Conservation (phyloP, 2,888 invertebrate species). For the Pheosia tremula region DNA sequence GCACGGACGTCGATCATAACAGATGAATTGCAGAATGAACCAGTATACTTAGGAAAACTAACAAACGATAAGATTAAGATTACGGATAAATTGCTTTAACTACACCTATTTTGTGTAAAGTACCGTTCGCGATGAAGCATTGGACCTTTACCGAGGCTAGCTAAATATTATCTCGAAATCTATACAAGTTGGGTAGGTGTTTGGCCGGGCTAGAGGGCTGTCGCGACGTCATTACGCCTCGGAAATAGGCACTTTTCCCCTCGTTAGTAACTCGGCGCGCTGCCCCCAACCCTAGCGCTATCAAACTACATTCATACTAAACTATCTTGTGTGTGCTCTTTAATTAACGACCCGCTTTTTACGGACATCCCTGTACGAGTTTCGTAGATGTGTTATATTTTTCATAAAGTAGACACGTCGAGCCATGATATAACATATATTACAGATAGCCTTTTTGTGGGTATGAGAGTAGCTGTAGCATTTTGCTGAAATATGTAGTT, state of each 20-base stretch:
- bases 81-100: constrained; percentile 11
- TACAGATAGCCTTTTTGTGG: too few species aligned
- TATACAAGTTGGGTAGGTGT: constrained; percentile 42
- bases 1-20: too few species aligned
- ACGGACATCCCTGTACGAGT: background rate
- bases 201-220: constrained; percentile 56
- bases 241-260: constrained; percentile 84
- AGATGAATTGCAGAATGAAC: too few species aligned
- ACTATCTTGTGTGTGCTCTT: constrained; percentile 45
- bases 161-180: constrained; percentile 51
- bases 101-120: constrained; percentile 14
- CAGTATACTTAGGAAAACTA: background rate
- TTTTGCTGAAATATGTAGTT: too few species aligned
- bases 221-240: constrained; percentile 78
- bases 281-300: constrained; percentile 50
- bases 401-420: too few species aligned
- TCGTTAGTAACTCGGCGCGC: constrained; percentile 77
- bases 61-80: constrained; percentile 12
- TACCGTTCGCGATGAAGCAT: constrained; percentile 16
- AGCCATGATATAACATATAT: too few species aligned
- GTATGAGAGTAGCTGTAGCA: too few species aligned
- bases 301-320: constrained; percentile 49
- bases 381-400: too few species aligned
- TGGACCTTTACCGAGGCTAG: constrained; percentile 29
- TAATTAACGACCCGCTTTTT: constrained; percentile 45